phyloP scores from a whole-genome alignment of 2,888 invertebrate genomes.

The Busseola fusca region DNA sequence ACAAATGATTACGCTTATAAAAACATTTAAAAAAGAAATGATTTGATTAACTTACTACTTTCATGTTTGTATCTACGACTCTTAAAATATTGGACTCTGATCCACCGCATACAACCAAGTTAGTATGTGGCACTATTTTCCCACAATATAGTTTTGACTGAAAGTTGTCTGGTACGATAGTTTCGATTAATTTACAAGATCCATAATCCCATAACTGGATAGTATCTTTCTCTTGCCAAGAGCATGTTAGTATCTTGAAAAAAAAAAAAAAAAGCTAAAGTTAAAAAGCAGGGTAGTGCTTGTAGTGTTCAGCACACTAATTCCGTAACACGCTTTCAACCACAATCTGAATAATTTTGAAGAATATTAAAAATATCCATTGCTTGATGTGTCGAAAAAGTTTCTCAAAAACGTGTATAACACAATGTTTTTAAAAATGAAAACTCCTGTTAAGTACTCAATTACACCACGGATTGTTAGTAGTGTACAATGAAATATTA shows the following conservation, averaged over 20 bases:
- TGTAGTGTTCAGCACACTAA: neutral
- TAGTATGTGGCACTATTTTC: constrained; percentile 87
- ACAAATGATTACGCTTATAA: neutral
- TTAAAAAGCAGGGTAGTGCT: neutral
- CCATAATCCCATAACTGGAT: constrained; percentile 91
- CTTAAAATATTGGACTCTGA: constrained; percentile 89
- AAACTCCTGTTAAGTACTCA: neutral
- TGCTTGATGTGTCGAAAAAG: neutral
- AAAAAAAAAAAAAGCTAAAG: neutral
- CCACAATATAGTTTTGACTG: constrained; percentile 90
- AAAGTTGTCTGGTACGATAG: constrained; percentile 87
- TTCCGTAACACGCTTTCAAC: neutral
- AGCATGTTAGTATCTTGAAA: constrained; percentile 90
- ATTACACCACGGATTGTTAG: neutral
- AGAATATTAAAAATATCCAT: no score
- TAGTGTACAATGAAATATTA: neutral
- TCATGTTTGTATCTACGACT: constrained; percentile 89
- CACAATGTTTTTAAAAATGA: no score
- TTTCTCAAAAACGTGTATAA: neutral
- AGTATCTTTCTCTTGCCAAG: constrained; percentile 90
- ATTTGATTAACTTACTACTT: constrained; percentile 83
- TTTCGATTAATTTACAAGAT: constrained; percentile 90
- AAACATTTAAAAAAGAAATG: neutral
- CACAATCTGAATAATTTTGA: neutral
- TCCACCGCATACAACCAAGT: constrained; percentile 90